These are phyloP conservation scores for Gambusia holbrooki DNA, from an alignment of 2,113 vertebrate genomes.

Conservation along the genomic window DNA sequence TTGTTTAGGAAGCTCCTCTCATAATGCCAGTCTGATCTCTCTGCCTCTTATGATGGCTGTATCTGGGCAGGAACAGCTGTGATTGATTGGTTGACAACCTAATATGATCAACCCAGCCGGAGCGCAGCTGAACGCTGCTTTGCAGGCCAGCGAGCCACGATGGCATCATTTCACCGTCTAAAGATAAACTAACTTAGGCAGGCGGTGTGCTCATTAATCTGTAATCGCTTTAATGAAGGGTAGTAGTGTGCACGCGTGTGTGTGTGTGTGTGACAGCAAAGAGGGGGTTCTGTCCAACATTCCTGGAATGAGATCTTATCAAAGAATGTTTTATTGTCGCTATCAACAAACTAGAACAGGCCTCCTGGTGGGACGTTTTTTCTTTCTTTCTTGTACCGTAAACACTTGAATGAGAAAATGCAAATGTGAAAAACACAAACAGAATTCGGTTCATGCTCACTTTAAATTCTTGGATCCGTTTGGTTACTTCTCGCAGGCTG, in stretches of 20 bases:
- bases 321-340: constrained; percentile 4
- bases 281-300: background rate
- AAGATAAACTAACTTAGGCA: constrained; percentile 59
- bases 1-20: background rate
- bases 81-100: constrained; percentile 48
- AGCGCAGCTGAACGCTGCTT: background rate
- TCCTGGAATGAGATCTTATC: background rate
- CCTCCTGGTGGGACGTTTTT: constrained; percentile 1
- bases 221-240: constrained; percentile 68
- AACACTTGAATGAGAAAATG: constrained; percentile 37
- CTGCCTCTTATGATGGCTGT: background rate
- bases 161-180: constrained; percentile 36
- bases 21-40: constrained; percentile 9
- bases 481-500: background rate
- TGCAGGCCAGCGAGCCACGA: constrained; percentile 3
- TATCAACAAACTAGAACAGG: background rate
- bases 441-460: background rate
- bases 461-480: background rate
- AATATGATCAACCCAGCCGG: constrained; percentile 12
- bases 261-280: constrained; percentile 18
- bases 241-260: constrained; percentile 19
- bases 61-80: background rate
- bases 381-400: constrained; percentile 10
- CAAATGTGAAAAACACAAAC: constrained; percentile 8
- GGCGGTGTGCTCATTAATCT: constrained; percentile 57